phyloP scores from a whole-genome alignment of 2,113 vertebrate species.

The Oenanthe oenanthe region DNA sequence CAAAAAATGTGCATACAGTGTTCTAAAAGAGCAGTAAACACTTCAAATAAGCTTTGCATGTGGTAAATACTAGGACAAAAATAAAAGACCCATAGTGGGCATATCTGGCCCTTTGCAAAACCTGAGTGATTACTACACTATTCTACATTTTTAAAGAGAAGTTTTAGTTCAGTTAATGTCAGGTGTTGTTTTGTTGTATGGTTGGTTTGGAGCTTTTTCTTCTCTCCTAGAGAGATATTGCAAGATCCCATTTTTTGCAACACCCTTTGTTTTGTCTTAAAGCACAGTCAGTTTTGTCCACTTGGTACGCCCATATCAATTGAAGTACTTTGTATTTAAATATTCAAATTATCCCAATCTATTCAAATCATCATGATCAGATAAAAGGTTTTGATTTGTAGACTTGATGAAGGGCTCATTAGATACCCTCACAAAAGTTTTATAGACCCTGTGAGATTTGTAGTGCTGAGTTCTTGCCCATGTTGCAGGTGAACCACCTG shows the following conservation, averaged over 20 bases:
- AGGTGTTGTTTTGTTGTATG: neutral
- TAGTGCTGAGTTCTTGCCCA: neutral
- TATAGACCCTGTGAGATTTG: neutral
- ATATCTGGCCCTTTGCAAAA: neutral
- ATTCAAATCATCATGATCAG: neutral
- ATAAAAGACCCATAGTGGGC: rapidly evolving
- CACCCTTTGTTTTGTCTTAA: neutral
- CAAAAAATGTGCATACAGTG: neutral
- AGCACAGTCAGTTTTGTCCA: neutral
- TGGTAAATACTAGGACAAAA: neutral
- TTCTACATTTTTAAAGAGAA: neutral
- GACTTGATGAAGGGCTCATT: neutral
- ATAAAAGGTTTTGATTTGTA: neutral
- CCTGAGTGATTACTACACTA: neutral
- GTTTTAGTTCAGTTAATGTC: neutral
- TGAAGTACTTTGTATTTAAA: neutral
- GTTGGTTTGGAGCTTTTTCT: rapidly evolving
- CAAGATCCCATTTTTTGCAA: neutral
- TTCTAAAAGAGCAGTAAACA: neutral
- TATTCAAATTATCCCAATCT: neutral
- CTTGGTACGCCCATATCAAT: neutral
- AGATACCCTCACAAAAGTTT: neutral
- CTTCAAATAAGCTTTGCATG: neutral
- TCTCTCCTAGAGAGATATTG: neutral
- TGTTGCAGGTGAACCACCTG: neutral